Conservation (phyloP, 2,888 invertebrate genomes). For the Ochlodes sylvanus region DNA sequence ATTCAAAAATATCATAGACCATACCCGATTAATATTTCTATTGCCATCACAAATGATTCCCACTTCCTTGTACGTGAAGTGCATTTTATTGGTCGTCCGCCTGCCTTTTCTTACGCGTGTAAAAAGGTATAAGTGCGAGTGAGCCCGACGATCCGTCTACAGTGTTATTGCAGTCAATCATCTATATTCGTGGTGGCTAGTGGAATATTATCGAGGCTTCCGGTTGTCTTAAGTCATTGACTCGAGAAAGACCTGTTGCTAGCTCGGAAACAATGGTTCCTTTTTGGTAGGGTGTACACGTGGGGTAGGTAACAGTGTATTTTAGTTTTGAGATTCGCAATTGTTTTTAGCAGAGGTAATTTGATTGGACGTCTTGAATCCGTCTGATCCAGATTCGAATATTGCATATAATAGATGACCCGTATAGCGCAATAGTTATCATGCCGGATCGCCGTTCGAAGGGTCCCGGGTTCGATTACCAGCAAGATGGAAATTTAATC, state of each 20-base stretch:
- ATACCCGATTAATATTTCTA: constrained; percentile 76
- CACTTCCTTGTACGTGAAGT: constrained; percentile 80
- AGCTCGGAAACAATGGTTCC: constrained; percentile 30
- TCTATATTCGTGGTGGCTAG: constrained; percentile 82
- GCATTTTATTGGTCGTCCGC: constrained; percentile 67
- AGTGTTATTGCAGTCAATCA: constrained; percentile 78
- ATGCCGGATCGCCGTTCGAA: no score
- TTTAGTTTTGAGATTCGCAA: constrained; percentile 6
- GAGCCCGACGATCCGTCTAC: constrained; percentile 49
- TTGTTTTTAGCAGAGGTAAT: no score
- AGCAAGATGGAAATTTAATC: no score
- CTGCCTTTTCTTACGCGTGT: constrained; percentile 53
- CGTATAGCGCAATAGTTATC: no score
- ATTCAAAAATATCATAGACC: constrained; percentile 51
- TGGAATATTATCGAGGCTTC: constrained; percentile 81
- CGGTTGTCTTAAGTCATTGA: constrained; percentile 77
- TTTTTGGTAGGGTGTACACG: constrained; percentile 29
- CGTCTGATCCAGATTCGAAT: no score
- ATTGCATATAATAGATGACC: no score
- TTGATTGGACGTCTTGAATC: no score
- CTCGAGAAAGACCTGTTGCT: constrained; percentile 50
- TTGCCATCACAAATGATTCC: constrained; percentile 73
- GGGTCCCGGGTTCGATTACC: no score
- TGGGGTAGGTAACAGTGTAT: constrained; percentile 10
- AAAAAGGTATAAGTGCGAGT: constrained; percentile 47